These are phyloP conservation scores for Amazonetta brasiliensis DNA, from an alignment of 2,797 vertebrate genomes.

Conservation along the genomic window DNA sequence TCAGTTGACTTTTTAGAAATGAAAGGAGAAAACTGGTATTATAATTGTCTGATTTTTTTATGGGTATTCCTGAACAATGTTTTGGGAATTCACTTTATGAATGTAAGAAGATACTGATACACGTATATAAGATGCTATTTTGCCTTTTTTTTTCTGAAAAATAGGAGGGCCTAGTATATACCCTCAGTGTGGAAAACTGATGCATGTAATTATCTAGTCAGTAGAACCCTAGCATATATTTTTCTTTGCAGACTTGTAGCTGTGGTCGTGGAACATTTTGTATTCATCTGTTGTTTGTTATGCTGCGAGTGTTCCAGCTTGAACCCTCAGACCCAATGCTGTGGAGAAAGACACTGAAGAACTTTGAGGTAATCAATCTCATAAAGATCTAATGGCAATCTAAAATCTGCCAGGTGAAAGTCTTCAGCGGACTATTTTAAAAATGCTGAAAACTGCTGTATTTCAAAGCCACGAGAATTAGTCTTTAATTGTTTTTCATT, in stretches of 20 bases:
- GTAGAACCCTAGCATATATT: background rate
- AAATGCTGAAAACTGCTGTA: background rate
- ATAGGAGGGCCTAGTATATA: accelerated
- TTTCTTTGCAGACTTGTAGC: conserved; percentile 86
- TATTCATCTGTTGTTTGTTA: conserved; percentile 91
- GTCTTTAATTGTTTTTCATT: background rate
- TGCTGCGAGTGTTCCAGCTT: conserved; percentile 90
- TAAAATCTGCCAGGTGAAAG: background rate
- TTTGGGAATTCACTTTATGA: background rate
- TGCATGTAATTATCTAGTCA: background rate
- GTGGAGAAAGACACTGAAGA: conserved; percentile 91
- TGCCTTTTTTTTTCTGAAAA: background rate
- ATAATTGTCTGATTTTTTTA: background rate
- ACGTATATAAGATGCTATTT: background rate
- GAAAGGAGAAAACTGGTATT: background rate
- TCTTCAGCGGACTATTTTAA: background rate
- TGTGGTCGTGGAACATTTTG: conserved; percentile 90
- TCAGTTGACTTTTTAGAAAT: background rate
- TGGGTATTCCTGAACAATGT: background rate
- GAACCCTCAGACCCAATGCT: conserved; percentile 89
- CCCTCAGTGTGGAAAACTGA: background rate
- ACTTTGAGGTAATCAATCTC: conserved; percentile 86
- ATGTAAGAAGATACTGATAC: background rate
- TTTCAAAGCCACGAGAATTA: background rate
- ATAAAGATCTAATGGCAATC: background rate